Evolutionary conservation across 1,140 invertebrate species (phyloP).

Genomic region (Pseudomyrmex flavicornis): DNA sequence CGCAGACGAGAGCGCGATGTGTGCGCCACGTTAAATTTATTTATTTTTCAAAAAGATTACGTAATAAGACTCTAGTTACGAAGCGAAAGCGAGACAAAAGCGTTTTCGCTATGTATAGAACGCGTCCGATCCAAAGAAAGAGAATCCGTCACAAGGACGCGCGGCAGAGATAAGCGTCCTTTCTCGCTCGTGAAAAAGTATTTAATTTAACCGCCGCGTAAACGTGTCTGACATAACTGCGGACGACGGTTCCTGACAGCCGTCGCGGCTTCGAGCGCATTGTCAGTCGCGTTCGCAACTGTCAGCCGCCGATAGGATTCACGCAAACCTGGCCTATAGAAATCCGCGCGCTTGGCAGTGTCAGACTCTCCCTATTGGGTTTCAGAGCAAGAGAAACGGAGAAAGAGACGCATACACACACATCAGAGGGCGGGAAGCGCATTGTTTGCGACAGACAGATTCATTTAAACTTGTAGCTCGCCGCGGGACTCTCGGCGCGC

Average conservation of each 20-base stretch:
- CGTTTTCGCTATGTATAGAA: no score
- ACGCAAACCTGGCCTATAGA: constrained; percentile 75
- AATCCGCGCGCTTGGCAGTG: constrained; percentile 63
- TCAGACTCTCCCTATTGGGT: constrained; percentile 42
- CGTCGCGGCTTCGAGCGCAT: constrained; percentile 45
- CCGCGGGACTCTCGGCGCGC: constrained; percentile 7
- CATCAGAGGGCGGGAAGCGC: constrained; percentile 11
- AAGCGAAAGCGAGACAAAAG: no score
- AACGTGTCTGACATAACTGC: constrained; percentile 18
- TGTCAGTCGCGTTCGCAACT: constrained; percentile 64
- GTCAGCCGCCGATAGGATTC: constrained; percentile 76
- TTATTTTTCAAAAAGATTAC: no score
- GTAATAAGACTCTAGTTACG: no score
- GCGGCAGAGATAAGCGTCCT: not conserved
- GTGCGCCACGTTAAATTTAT: no score
- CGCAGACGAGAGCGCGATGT: not conserved
- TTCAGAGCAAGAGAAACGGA: constrained; percentile 12
- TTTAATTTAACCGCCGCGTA: constrained; percentile 28
- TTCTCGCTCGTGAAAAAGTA: constrained; percentile 30
- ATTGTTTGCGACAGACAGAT: constrained; percentile 79
- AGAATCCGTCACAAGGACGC: not conserved
- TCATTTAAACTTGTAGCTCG: constrained; percentile 78
- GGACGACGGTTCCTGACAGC: constrained; percentile 36
- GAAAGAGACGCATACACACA: not conserved
- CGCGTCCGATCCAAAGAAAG: not conserved